Evolutionary conservation across 2,888 invertebrate genomes (phyloP).

Genomic region (Mellilla xanthometata): DNA sequence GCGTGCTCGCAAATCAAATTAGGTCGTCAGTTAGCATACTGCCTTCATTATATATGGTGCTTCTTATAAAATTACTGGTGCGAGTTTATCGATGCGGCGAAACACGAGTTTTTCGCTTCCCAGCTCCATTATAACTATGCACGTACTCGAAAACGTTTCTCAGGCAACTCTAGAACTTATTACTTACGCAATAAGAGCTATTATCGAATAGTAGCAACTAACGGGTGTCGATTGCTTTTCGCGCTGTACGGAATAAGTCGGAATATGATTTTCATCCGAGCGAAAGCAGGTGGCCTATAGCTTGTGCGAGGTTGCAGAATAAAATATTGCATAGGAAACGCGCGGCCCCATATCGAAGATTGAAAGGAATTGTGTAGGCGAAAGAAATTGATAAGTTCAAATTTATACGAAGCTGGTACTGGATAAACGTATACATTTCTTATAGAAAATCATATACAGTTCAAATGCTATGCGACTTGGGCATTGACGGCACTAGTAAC

Average conservation of each 20-base stretch:
- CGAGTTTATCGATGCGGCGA: slow-evolving; percentile 49
- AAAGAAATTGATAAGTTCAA: not conserved
- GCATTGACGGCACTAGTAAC: no score
- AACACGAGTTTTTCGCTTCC: slow-evolving; percentile 46
- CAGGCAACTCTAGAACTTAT: slow-evolving; percentile 38
- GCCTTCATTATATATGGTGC: slow-evolving; percentile 10
- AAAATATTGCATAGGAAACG: slow-evolving; percentile 24
- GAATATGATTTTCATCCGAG: slow-evolving; percentile 63
- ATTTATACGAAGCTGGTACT: not conserved
- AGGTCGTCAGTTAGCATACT: slow-evolving; percentile 16
- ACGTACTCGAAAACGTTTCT: slow-evolving; percentile 15
- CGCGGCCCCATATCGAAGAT: slow-evolving; percentile 16
- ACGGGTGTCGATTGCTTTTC: slow-evolving; percentile 56
- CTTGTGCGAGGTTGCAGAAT: slow-evolving; percentile 37
- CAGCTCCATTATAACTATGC: slow-evolving; percentile 41
- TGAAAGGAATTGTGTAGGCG: slow-evolving; percentile 17
- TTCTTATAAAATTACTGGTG: slow-evolving; percentile 25
- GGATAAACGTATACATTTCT: no score
- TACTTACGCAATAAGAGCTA: slow-evolving; percentile 23
- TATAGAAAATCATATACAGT: no score
- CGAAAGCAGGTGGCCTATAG: slow-evolving; percentile 57
- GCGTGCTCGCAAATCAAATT: slow-evolving; percentile 5
- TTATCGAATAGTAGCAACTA: slow-evolving; percentile 22
- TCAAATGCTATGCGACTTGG: no score
- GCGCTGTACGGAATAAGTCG: slow-evolving; percentile 56